These are phyloP conservation scores for Meteorus cinctellus DNA, from an alignment of 2,888 invertebrate species.

Conservation along the genomic window DNA sequence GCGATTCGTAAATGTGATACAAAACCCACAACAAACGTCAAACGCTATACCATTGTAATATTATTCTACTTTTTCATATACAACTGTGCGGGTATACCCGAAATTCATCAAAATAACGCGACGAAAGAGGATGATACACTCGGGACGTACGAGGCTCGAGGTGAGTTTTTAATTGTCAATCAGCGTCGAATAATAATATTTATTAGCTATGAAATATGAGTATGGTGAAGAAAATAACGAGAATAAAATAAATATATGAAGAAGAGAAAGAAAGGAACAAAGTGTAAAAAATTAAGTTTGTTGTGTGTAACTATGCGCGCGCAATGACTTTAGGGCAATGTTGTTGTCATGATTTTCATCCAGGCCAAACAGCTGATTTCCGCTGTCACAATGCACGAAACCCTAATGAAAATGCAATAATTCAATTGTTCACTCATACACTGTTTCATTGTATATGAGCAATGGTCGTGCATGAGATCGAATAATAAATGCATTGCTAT, in stretches of 20 bases:
- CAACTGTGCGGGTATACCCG: slow-evolving; percentile 54
- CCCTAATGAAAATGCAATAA: not conserved
- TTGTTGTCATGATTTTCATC: slow-evolving; percentile 61
- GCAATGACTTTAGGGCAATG: slow-evolving; percentile 60
- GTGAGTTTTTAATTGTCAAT: slow-evolving; percentile 59
- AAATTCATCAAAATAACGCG: slow-evolving; percentile 71
- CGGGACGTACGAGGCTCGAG: slow-evolving; percentile 73
- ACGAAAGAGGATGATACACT: slow-evolving; percentile 74
- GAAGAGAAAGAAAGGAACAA: not conserved
- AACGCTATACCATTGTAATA: slow-evolving; percentile 37
- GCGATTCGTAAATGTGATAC: slow-evolving; percentile 39
- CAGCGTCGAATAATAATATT: slow-evolving; percentile 46
- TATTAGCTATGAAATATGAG: not conserved
- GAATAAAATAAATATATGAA: slow-evolving; percentile 13
- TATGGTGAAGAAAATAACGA: not conserved
- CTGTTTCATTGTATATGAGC: not conserved
- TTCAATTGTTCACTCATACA: not conserved
- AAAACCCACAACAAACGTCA: slow-evolving; percentile 40
- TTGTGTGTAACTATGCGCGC: slow-evolving; percentile 20
- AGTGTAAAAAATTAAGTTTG: slow-evolving; percentile 15
- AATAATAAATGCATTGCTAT: slow-evolving; percentile 38
- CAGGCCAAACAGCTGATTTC: slow-evolving; percentile 70
- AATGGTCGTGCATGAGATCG: not conserved
- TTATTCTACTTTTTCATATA: slow-evolving; percentile 33
- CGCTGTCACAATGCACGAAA: slow-evolving; percentile 53